phyloP scores from a whole-genome alignment of 1,140 invertebrate species.

The Nephila pilipes region DNA sequence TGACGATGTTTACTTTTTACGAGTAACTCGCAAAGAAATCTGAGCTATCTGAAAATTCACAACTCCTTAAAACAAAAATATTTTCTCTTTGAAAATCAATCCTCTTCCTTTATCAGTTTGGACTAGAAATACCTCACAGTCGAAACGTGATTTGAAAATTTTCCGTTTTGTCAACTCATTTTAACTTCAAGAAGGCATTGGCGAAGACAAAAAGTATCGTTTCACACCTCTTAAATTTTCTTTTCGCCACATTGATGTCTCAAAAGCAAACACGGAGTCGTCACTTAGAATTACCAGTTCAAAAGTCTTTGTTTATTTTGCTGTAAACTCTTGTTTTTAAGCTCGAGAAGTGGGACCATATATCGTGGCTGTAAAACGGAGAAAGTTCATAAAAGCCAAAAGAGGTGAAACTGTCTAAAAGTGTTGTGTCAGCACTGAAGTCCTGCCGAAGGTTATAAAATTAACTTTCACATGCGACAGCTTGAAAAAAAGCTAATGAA shows the following conservation, averaged over 20 bases:
- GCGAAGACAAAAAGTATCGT: background rate
- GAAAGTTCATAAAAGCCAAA: background rate
- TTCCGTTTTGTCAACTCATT: conserved; percentile 45
- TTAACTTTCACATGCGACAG: background rate
- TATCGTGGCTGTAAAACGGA: background rate
- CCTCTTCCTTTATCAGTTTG: background rate
- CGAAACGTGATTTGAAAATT: conserved; percentile 11
- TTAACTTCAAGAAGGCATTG: background rate
- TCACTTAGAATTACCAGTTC: background rate
- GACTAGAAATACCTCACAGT: background rate
- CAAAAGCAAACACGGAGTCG: background rate
- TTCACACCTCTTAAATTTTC: conserved; percentile 4
- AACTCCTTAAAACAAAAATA: background rate
- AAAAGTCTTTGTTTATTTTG: conserved; percentile 10
- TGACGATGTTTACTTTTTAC: no score
- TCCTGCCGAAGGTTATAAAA: background rate
- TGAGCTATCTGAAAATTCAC: background rate
- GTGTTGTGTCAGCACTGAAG: background rate
- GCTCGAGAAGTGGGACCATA: background rate
- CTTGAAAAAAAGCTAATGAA: background rate
- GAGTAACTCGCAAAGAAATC: no score
- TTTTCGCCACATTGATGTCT: background rate
- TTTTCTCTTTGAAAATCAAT: background rate
- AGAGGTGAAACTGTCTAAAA: background rate
- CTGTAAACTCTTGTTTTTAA: background rate